phyloP scores from a whole-genome alignment of 2,888 invertebrate species.

The Cantharis rufa region DNA sequence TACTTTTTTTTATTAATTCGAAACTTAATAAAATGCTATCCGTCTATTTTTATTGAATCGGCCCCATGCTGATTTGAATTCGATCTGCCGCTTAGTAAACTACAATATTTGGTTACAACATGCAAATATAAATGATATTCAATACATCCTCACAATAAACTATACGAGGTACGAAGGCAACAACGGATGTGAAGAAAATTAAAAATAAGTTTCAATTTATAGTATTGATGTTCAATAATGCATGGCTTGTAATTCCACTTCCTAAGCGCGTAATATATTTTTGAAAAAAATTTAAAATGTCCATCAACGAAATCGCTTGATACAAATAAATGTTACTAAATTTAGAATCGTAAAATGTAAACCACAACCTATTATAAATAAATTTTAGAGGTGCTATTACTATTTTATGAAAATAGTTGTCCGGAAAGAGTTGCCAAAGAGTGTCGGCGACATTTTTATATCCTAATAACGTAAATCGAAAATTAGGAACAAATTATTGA shows the following conservation, averaged over 20 bases:
- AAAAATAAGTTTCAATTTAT: neutral
- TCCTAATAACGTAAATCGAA: neutral
- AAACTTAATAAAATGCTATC: neutral
- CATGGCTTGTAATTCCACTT: neutral
- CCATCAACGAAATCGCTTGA: constrained; percentile 4
- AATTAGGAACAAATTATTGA: neutral
- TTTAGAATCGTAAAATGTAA: constrained; percentile 18
- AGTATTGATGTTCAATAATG: neutral
- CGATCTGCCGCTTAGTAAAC: neutral
- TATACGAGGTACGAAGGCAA: neutral
- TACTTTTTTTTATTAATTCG: neutral
- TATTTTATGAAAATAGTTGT: constrained; percentile 7
- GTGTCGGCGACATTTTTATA: neutral
- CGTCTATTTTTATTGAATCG: neutral
- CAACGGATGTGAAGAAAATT: neutral
- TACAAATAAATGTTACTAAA: constrained; percentile 21
- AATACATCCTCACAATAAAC: neutral
- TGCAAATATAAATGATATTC: neutral
- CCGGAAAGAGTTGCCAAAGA: neutral
- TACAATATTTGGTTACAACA: neutral
- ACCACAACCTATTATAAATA: constrained; percentile 22
- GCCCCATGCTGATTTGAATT: neutral
- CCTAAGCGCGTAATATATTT: neutral
- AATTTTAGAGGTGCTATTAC: constrained; percentile 15
- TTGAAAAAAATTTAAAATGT: neutral